Evolutionary conservation across 2,888 invertebrate genomes (phyloP).

Genomic region (Electrophaes corylata): DNA sequence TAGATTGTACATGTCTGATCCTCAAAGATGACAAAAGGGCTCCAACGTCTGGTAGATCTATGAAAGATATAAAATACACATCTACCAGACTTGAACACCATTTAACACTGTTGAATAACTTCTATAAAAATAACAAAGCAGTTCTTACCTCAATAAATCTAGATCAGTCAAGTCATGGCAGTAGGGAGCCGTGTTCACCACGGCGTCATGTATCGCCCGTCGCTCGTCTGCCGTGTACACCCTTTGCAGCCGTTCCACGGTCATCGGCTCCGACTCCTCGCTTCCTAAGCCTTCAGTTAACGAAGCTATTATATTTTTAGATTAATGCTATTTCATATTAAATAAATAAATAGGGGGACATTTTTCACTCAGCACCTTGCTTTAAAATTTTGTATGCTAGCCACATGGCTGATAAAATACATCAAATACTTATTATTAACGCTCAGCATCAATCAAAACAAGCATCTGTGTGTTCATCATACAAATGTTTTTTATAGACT

Average conservation of each 20-base stretch:
- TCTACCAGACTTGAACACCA: no score
- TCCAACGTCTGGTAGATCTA: no score
- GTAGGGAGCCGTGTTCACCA: conserved; percentile 64
- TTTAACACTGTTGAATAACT: no score
- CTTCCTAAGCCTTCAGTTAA: conserved; percentile 62
- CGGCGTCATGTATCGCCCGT: conserved; percentile 81
- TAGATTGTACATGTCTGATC: no score
- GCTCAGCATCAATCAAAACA: no score
- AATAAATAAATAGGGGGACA: not conserved
- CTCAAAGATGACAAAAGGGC: no score
- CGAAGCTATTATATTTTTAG: conserved; percentile 37
- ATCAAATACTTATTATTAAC: no score
- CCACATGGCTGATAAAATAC: no score
- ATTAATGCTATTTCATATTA: not conserved
- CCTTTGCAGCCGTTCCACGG: conserved; percentile 60
- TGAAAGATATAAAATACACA: no score
- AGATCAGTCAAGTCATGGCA: conserved; percentile 63
- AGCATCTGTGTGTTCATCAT: no score
- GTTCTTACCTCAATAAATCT: conserved; percentile 56
- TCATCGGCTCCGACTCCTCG: conserved; percentile 54
- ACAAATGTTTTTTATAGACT: no score
- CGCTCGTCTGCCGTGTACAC: conserved; percentile 83
- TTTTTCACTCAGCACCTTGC: not conserved
- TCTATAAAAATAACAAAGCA: not conserved
- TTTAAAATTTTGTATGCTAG: no score